Conservation (phyloP, 2,797 vertebrate species). For the Microctenopoma steveboyesi region DNA sequence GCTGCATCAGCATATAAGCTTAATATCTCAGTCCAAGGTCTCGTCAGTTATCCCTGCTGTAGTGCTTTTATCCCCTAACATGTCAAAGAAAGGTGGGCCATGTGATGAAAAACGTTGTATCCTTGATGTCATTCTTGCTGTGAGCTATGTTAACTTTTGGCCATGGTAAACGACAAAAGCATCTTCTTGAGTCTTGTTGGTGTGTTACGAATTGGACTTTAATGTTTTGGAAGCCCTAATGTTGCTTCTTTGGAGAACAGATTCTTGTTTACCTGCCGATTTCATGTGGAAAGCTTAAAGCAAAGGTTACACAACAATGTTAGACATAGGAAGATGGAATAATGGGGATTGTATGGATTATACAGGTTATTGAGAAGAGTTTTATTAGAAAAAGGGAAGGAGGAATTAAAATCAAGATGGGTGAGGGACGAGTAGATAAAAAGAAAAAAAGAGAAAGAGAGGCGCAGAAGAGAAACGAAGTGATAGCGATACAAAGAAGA, state of each 20-base stretch:
- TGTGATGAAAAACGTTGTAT: conserved; percentile 19
- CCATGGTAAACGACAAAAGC: neutral
- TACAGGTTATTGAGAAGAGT: conserved; percentile 71
- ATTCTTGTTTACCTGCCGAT: conserved; percentile 19
- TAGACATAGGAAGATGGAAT: conserved; percentile 49
- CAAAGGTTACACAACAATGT: conserved; percentile 19
- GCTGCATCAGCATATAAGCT: conserved; percentile 45
- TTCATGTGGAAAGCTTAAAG: conserved; percentile 19
- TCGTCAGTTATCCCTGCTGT: conserved; percentile 38
- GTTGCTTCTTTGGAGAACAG: conserved; percentile 2
- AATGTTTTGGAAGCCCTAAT: conserved; percentile 20
- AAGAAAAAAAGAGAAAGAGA: neutral
- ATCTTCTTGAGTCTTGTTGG: neutral
- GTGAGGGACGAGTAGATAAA: conserved; percentile 18
- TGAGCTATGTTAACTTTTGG: conserved; percentile 18
- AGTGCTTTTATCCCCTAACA: conserved; percentile 42
- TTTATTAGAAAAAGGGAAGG: conserved; percentile 61
- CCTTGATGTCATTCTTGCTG: conserved; percentile 19
- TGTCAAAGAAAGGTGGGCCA: conserved; percentile 24
- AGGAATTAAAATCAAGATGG: conserved; percentile 37
- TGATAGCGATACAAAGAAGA: conserved; percentile 77
- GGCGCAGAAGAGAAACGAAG: conserved; percentile 37
- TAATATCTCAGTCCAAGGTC: conserved; percentile 50
- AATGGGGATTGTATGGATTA: conserved; percentile 59
- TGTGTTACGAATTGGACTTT: conserved; percentile 7